Evolutionary conservation across 2,113 vertebrate genomes (phyloP), one percentile per base, ranked within the genome.

Genomic region (Gymnarchus niloticus): DNA sequence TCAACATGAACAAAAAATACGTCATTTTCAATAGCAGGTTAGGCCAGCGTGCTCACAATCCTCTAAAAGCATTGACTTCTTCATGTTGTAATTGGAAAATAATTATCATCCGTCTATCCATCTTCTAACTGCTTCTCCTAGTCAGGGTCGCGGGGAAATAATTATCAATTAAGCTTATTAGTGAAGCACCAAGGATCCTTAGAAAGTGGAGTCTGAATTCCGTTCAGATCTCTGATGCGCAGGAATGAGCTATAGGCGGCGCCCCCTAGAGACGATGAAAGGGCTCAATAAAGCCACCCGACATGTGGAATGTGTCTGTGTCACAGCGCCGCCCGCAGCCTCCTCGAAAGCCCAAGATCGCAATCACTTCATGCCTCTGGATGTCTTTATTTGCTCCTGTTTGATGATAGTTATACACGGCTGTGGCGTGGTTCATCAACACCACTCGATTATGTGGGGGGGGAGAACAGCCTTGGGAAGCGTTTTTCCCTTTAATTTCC

Each of bases 91-190:
- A 82, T 54, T 33, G 81, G 65, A 12, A 73, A 73, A 73, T 73
- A 73, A 73, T 73, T 73, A 41, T 33, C 33, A 73, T 73, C 65
- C 65, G 41, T 73, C 61, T 28, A 65, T 73, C 65, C 61, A 77
- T 46, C 21, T 41, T 46, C 44, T 78, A 78, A 48, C 37, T 14
- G 44, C 76, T 23, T n/a, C 37, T 21, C 76, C 44, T 46, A 21
- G 21, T 46, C 44, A 46, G 44, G 41, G 44, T 78, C 37, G 23
- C 9, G 2, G 44, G 56, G 14, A 56, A 56, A 83, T 83, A 83
- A 83, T 83, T 57, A 44, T 83, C 54, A 83, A 59, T 59, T 83
- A 59, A 57, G 82, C 37, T 77, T 77, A 77, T 77, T 77, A 77
- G 73, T 17, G 37, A 3, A 9, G 73, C 73, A 19, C 19, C 14